A percentile compares a stretch with the other conserved stretches of the same genome.
These are phyloP conservation scores for Euwallacea fornicatus DNA, from an alignment of 1,140 invertebrate genomes.

Conservation along the genomic window DNA sequence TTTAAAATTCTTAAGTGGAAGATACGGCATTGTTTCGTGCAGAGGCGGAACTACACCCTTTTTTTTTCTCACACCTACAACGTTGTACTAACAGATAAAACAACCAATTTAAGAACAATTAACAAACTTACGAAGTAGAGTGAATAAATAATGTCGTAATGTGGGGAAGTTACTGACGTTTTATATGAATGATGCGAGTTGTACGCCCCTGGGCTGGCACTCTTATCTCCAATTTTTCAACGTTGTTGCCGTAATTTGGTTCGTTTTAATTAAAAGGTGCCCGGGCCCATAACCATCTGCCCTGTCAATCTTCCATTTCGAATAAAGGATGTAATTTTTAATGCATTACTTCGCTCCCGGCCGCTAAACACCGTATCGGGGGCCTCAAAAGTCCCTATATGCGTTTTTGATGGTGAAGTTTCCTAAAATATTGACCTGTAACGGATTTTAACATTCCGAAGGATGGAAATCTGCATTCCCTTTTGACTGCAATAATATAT, in stretches of 20 bases:
- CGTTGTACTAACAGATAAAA: not conserved
- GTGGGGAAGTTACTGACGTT: too few relatives aligned
- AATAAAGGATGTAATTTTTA: conserved; percentile 37
- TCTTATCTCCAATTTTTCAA: conserved; percentile 25
- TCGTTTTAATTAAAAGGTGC: conserved; percentile 35
- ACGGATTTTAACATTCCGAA: too few relatives aligned
- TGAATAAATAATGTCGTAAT: too few relatives aligned
- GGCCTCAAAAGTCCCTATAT: too few relatives aligned
- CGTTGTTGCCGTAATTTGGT: conserved; percentile 32
- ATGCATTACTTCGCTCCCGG: conserved; percentile 33
- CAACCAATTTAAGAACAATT: too few relatives aligned
- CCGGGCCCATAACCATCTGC: conserved; percentile 34
- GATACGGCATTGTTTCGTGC: conserved; percentile 18
- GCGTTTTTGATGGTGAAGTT: too few relatives aligned
- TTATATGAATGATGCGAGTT: not conserved
- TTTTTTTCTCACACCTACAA: not conserved
- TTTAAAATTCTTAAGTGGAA: conserved; percentile 17
- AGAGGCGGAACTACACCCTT: conserved; percentile 10
- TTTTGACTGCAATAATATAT: too few relatives aligned
- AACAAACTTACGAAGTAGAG: too few relatives aligned
- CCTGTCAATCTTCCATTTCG: conserved; percentile 35
- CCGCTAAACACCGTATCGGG: conserved; percentile 23
- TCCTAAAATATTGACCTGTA: too few relatives aligned
- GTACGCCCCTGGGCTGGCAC: conserved; percentile 8
- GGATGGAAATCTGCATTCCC: too few relatives aligned